Evolutionary conservation across 2,797 vertebrate genomes (phyloP).

Genomic region (Meriones psammophilus): DNA sequence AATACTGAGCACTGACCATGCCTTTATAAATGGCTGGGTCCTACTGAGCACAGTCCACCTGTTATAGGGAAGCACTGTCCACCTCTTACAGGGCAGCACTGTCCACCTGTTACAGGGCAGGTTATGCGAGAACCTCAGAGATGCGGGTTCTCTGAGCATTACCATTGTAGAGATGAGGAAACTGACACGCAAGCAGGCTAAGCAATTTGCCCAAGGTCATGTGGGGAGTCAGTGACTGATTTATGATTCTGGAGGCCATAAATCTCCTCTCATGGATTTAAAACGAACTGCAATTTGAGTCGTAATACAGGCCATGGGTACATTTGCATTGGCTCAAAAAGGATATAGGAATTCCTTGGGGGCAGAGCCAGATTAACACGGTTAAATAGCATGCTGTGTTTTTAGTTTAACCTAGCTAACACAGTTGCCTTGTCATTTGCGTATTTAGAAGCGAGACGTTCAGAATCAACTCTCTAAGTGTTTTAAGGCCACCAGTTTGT

Average conservation of each 20-base stretch:
- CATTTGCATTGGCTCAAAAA: conserved; percentile 33
- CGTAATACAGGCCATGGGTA: neutral
- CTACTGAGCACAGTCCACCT: neutral
- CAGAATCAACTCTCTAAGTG: conserved; percentile 41
- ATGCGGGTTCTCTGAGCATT: neutral
- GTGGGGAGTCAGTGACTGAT: neutral
- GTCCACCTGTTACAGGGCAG: neutral
- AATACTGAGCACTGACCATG: neutral
- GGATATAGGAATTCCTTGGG: conserved; percentile 38
- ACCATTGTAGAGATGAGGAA: neutral
- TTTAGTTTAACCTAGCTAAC: conserved; percentile 57
- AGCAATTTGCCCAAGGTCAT: neutral
- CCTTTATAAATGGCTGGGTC: neutral
- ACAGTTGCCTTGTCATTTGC: conserved; percentile 21
- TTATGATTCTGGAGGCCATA: neutral
- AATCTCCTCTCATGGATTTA: conserved; percentile 31
- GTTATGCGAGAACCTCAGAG: neutral
- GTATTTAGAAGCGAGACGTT: conserved; percentile 59
- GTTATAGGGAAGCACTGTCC: neutral
- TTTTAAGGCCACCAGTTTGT: conserved; percentile 43
- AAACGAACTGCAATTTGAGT: conserved; percentile 7
- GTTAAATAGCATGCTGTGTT: neutral
- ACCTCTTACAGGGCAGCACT: neutral
- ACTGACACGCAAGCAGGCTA: neutral
- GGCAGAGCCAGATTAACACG: conserved; percentile 21